Evolutionary conservation across 1,140 invertebrate species (phyloP), one percentile per base, ranked within the genome.

Genomic region (Mizuhopecten yessoensis): DNA sequence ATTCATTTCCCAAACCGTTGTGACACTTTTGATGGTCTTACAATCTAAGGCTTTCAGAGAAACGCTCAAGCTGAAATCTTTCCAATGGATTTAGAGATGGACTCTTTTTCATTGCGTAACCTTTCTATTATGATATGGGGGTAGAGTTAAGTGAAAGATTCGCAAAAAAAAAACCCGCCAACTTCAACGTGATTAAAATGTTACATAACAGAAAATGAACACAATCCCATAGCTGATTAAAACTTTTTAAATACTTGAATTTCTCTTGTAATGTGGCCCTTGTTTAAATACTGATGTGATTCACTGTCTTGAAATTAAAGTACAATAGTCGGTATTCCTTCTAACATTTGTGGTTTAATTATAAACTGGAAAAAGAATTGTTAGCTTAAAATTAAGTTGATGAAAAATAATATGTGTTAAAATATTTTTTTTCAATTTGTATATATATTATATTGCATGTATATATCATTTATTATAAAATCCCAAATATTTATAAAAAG

Each of bases 21-120:
- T 75, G 57, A 29, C 17, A 17, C n/a, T 75, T 75, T 75, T 75
- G 57, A 75, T 75, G 23, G n/a, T 75, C 57, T 29, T 29, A 75
- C 23, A 29, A 75, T 75, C 23, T 75, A 75, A 75, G 57, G 57
- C 57, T 75, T 75, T 75, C n/a, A n/a, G n/a, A 75, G 57, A 75
- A 75, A 29, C n/a, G 57, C 57, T 75, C 29, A n/a, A 75, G 57
- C n/a, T 75, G n/a, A 75, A 75, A 75, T 75, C n/a, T 75, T n/a
- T n/a, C 11, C 15, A 20, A n/a, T 7, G 57, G 57, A 75, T 75
- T 75, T 75, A 75, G 57, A 75, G 29, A 75, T 75, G 23, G 17
- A 5, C n/a, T n/a, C 57, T 75, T 75, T 75, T 75, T 75, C n/a
- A 45, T 75, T 9, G 17, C 29, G 23, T 17, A 75, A 17, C 57